phyloP scores from a whole-genome alignment of 2,797 vertebrate genomes.

The Oceanodroma leucorhoa region DNA sequence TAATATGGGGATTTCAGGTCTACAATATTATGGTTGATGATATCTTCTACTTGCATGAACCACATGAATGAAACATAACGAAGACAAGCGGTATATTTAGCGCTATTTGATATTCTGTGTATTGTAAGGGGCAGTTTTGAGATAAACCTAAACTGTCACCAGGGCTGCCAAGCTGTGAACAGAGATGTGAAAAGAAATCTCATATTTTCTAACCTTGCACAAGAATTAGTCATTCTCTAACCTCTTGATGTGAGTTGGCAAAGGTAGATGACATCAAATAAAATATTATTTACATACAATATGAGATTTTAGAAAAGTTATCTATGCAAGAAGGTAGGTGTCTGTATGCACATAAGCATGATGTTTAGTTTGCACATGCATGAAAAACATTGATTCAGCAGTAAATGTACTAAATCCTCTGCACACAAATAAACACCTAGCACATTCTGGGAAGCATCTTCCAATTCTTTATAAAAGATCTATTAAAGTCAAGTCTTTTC shows the following conservation, averaged over 20 bases:
- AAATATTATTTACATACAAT: background rate
- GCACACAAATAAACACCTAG: background rate
- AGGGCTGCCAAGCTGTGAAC: background rate
- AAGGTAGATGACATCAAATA: background rate
- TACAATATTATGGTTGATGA: background rate
- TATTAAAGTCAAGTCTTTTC: background rate
- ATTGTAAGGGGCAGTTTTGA: background rate
- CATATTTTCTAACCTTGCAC: background rate
- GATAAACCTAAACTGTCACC: background rate
- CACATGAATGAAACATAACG: background rate
- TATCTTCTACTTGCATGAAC: background rate
- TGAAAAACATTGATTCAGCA: background rate
- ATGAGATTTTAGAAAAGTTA: background rate
- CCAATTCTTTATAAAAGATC: background rate
- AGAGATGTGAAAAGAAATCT: background rate
- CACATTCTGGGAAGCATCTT: rapidly evolving
- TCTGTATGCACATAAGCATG: background rate
- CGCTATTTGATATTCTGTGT: background rate
- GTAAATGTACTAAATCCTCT: background rate
- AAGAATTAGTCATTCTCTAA: background rate
- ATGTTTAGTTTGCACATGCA: rapidly evolving
- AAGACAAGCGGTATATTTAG: background rate
- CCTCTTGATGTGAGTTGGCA: background rate
- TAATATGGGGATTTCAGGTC: background rate
- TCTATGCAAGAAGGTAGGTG: background rate